These are phyloP conservation scores for Drosophila multiciliata DNA, from an alignment of 2,888 invertebrate genomes.

Conservation along the genomic window DNA sequence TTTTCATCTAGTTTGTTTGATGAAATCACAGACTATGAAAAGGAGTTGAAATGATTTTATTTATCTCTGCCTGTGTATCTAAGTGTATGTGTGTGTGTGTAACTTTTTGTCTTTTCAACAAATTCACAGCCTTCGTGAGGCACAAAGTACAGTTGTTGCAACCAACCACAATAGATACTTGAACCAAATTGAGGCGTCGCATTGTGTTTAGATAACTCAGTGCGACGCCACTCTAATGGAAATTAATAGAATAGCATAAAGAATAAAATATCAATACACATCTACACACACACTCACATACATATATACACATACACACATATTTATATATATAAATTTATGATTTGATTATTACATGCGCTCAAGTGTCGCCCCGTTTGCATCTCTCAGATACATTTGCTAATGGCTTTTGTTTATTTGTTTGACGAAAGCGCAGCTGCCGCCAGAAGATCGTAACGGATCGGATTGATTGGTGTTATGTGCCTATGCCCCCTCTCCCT, in stretches of 20 bases:
- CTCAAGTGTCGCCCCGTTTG: constrained; percentile 70
- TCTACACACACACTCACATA: not conserved
- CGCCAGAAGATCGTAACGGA: constrained; percentile 29
- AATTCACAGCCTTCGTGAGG: constrained; percentile 35
- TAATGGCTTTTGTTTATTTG: constrained; percentile 79
- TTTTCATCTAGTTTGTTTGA: constrained; percentile 64
- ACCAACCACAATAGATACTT: constrained; percentile 67
- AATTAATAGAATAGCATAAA: constrained; percentile 71
- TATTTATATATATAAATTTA: constrained; percentile 58
- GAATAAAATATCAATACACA: constrained; percentile 18
- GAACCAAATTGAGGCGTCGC: constrained; percentile 73
- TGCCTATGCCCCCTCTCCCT: constrained; percentile 3
- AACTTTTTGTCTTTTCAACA: constrained; percentile 61
- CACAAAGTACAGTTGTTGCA: constrained; percentile 63
- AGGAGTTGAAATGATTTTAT: constrained; percentile 74
- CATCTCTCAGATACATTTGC: constrained; percentile 77
- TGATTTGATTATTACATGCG: constrained; percentile 77
- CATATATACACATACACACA: constrained; percentile 2
- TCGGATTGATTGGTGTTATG: constrained; percentile 63
- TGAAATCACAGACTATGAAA: constrained; percentile 73
- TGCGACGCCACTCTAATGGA: constrained; percentile 68
- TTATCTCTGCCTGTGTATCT: constrained; percentile 43
- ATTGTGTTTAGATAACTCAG: constrained; percentile 62
- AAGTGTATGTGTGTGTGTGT: constrained; percentile 19
- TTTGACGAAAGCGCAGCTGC: constrained; percentile 78